Conservation (phyloP, 2,888 invertebrate species). For the Parapristionchus giblindavisi region DNA sequence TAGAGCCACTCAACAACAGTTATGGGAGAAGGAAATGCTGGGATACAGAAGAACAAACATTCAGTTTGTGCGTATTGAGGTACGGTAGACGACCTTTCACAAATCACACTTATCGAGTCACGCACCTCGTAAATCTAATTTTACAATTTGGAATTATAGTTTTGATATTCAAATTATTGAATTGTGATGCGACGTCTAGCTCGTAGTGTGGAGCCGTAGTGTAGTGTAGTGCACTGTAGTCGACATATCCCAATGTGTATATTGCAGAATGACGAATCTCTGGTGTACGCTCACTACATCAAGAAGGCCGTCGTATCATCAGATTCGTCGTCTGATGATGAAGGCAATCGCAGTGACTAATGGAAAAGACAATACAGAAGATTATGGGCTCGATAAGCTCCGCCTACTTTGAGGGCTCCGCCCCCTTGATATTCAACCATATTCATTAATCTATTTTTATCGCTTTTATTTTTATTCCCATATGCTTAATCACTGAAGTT, state of each 20-base stretch:
- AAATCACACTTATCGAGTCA: too few relatives aligned
- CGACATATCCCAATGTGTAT: background rate
- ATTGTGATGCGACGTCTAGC: background rate
- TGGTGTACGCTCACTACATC: conserved; percentile 67
- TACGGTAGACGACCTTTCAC: too few relatives aligned
- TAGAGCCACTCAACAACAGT: conserved; percentile 58
- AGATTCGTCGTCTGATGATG: conserved; percentile 55
- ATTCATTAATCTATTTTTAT: too few relatives aligned
- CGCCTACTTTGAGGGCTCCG: too few relatives aligned
- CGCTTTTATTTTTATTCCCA: too few relatives aligned
- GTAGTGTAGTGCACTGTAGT: background rate
- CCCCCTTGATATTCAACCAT: too few relatives aligned
- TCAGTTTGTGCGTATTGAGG: conserved; percentile 67
- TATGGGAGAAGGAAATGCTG: conserved; percentile 66
- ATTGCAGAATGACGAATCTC: conserved; percentile 61
- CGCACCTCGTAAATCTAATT: too few relatives aligned
- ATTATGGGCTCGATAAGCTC: too few relatives aligned
- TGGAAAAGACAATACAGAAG: too few relatives aligned
- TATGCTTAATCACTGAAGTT: too few relatives aligned
- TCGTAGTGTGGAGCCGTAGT: background rate
- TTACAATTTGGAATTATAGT: too few relatives aligned
- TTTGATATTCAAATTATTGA: background rate
- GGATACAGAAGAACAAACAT: conserved; percentile 66
- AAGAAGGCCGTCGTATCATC: conserved; percentile 39
- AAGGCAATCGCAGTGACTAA: conserved; percentile 56